Conservation (phyloP, 2,113 vertebrate genomes). For the Ochotona princeps region DNA sequence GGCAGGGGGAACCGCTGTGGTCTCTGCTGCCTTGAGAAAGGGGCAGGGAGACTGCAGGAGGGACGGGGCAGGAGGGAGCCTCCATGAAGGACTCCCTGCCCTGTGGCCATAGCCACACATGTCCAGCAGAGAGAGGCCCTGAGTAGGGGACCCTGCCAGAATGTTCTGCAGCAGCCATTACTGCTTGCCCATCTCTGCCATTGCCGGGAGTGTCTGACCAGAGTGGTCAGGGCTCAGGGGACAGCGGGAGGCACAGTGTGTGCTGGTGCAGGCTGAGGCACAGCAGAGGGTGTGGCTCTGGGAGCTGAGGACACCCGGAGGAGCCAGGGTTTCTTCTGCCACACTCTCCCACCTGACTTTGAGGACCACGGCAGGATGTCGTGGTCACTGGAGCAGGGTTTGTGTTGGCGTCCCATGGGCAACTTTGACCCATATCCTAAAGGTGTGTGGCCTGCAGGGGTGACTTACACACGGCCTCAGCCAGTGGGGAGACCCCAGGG, state of each 20-base stretch:
- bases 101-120: not conserved
- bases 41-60: not conserved
- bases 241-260: not conserved
- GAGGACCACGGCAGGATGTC: not conserved
- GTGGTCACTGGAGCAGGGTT: not conserved
- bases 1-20: not conserved
- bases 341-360: not conserved
- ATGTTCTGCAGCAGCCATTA: not conserved
- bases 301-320: too few relatives aligned
- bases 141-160: conserved; percentile 13
- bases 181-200: too few relatives aligned
- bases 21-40: not conserved
- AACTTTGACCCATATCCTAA: too few relatives aligned
- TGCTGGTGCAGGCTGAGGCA: too few relatives aligned
- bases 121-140: conserved; percentile 29
- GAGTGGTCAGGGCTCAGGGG: not conserved
- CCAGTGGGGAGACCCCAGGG: not conserved
- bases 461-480: not conserved
- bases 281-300: too few relatives aligned
- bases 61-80: not conserved
- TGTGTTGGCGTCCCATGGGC: not conserved
- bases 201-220: not conserved
- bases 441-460: too few relatives aligned
- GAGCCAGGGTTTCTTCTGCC: not conserved
- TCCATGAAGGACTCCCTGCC: not conserved